These are phyloP conservation scores for Notospermus geniculatus DNA, from an alignment of 1,140 invertebrate species.

Conservation along the genomic window DNA sequence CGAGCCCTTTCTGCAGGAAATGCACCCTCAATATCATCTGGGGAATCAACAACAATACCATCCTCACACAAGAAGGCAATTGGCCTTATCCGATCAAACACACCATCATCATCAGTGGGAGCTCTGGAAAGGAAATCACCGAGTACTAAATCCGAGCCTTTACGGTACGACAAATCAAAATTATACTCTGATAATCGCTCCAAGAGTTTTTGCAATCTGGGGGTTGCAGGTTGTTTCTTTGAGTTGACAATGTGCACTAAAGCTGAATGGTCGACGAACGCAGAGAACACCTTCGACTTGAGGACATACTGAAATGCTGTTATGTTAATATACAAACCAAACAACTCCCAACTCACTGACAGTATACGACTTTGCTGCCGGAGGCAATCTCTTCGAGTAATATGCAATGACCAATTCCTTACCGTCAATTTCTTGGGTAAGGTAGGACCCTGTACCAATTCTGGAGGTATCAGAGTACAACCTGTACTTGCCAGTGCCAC, in stretches of 20 bases:
- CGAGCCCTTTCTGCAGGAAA: no score
- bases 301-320: background rate
- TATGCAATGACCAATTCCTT: background rate
- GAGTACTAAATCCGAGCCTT: background rate
- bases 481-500: background rate
- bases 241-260: background rate
- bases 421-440: background rate
- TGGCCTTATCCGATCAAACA: background rate
- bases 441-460: background rate
- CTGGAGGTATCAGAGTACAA: background rate
- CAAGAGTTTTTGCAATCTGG: background rate
- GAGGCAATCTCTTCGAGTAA: background rate
- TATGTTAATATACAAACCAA: background rate
- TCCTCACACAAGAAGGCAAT: no score
- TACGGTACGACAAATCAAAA: background rate
- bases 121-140: background rate
- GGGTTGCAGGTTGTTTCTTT: background rate
- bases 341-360: conserved; percentile 8
- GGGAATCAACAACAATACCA: no score
- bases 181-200: background rate
- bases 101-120: conserved; percentile 1
- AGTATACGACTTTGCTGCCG: conserved; percentile 1
- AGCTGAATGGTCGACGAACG: background rate
- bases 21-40: no score
- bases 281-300: background rate